Conservation (phyloP, 2,113 vertebrate species). For the Pelmatolapia mariae region DNA sequence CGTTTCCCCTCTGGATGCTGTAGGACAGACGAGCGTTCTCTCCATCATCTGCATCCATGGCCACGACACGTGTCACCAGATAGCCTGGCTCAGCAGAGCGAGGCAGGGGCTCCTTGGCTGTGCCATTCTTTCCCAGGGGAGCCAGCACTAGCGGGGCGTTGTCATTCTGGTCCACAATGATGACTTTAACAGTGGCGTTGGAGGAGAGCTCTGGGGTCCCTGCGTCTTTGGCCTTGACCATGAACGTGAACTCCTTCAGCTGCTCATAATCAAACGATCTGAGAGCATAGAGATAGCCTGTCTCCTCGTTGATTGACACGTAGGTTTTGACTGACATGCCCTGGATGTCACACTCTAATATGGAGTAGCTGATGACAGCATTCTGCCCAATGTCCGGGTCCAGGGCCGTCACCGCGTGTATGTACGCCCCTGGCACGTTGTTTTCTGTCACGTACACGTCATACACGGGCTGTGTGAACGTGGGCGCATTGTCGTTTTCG, state of each 20-base stretch:
- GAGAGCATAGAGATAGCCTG: slow-evolving; percentile 92
- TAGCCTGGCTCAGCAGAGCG: slow-evolving; percentile 91
- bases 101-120: slow-evolving; percentile 85
- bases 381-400: slow-evolving; percentile 91
- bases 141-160: slow-evolving; percentile 87
- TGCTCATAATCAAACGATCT: slow-evolving; percentile 96
- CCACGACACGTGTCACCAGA: slow-evolving; percentile 87
- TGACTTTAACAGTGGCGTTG: slow-evolving; percentile 88
- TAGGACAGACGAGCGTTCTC: slow-evolving; percentile 93
- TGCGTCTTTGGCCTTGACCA: slow-evolving; percentile 84
- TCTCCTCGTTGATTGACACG: slow-evolving; percentile 96
- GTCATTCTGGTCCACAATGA: slow-evolving; percentile 95
- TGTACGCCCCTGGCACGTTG: slow-evolving; percentile 95
- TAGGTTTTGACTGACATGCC: slow-evolving; percentile 98
- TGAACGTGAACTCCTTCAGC: slow-evolving; percentile 93
- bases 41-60: slow-evolving; percentile 92
- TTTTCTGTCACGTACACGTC: slow-evolving; percentile 96
- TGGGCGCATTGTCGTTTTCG: slow-evolving; percentile 94
- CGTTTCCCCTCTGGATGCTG: slow-evolving; percentile 90
- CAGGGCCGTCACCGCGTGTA: slow-evolving; percentile 90
- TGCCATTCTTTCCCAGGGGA: slow-evolving; percentile 87
- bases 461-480: slow-evolving; percentile 87
- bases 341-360: slow-evolving; percentile 92
- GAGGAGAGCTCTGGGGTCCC: slow-evolving; percentile 80
- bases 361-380: slow-evolving; percentile 86